These are phyloP conservation scores for Metalampra italica DNA, from an alignment of 2,888 invertebrate genomes.

Conservation along the genomic window DNA sequence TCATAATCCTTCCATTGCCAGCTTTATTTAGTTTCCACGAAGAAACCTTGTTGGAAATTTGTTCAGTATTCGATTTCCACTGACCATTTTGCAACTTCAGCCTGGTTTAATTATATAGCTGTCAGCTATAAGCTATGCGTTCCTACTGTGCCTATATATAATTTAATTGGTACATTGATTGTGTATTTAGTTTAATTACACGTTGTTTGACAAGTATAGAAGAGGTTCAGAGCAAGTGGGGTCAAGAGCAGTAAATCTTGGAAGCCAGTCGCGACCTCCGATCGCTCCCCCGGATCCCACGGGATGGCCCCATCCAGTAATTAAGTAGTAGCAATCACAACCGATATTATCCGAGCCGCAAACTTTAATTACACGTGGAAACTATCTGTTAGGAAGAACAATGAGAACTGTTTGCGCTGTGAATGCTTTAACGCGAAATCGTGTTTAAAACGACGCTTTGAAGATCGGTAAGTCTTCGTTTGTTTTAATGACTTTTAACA, in stretches of 20 bases:
- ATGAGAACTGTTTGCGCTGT: conserved; percentile 23
- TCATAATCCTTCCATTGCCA: too few relatives aligned
- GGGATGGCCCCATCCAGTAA: conserved; percentile 35
- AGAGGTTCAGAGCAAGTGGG: conserved; percentile 41
- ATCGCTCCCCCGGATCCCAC: conserved; percentile 26
- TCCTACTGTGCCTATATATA: too few relatives aligned
- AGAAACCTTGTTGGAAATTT: too few relatives aligned
- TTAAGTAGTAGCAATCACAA: conserved; percentile 61
- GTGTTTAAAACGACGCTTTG: conserved; percentile 18
- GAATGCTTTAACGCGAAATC: conserved; percentile 25
- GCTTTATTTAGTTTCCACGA: too few relatives aligned
- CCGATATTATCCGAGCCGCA: conserved; percentile 50
- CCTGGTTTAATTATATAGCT: too few relatives aligned
- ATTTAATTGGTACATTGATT: conserved; percentile 30
- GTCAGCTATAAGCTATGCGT: too few relatives aligned
- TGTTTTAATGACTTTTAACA: conserved; percentile 19
- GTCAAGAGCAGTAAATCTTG: conserved; percentile 62
- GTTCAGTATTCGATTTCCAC: too few relatives aligned
- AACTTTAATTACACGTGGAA: conserved; percentile 59
- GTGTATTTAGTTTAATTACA: conserved; percentile 23
- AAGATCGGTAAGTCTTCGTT: conserved; percentile 27
- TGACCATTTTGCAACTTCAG: too few relatives aligned
- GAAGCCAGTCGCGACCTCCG: conserved; percentile 33
- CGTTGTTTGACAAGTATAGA: conserved; percentile 28
- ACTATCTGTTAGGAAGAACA: conserved; percentile 35